These are phyloP conservation scores for Platysteira castanea DNA, from an alignment of 2,113 vertebrate species.

Conservation along the genomic window DNA sequence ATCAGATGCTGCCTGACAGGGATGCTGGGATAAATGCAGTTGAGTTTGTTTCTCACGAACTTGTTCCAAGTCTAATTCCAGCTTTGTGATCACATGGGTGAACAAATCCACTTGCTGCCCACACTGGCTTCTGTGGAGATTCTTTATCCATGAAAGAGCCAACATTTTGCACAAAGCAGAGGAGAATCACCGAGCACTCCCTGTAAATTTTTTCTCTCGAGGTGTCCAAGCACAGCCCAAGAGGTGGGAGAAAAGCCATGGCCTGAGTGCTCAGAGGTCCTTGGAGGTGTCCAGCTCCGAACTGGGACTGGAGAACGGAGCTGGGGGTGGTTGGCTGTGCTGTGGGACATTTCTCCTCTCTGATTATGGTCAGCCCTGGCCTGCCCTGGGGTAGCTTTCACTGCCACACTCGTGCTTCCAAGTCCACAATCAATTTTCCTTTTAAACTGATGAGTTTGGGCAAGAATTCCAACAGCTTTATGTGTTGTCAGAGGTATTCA, in stretches of 20 bases:
- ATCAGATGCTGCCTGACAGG: not conserved
- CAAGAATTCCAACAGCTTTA: not conserved
- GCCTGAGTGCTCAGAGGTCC: not conserved
- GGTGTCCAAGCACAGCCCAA: not conserved
- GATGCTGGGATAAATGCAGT: accelerated
- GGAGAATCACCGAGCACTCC: not conserved
- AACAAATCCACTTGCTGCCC: not conserved
- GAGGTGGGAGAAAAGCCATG: not conserved
- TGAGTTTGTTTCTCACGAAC: not conserved
- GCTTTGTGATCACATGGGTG: not conserved
- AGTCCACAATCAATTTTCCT: not conserved
- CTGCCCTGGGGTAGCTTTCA: not conserved
- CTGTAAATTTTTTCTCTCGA: not conserved
- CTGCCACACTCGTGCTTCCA: not conserved
- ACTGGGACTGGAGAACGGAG: not conserved
- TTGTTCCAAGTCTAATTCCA: not conserved
- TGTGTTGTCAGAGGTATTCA: not conserved
- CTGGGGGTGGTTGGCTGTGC: not conserved
- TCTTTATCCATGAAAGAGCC: not conserved
- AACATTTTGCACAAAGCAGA: not conserved
- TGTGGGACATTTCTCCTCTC: not conserved
- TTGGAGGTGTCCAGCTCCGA: not conserved
- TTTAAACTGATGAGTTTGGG: not conserved
- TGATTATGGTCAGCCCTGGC: not conserved
- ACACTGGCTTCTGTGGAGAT: not conserved